Conservation (phyloP, 1,140 invertebrate species). For the Aplysia californica region DNA sequence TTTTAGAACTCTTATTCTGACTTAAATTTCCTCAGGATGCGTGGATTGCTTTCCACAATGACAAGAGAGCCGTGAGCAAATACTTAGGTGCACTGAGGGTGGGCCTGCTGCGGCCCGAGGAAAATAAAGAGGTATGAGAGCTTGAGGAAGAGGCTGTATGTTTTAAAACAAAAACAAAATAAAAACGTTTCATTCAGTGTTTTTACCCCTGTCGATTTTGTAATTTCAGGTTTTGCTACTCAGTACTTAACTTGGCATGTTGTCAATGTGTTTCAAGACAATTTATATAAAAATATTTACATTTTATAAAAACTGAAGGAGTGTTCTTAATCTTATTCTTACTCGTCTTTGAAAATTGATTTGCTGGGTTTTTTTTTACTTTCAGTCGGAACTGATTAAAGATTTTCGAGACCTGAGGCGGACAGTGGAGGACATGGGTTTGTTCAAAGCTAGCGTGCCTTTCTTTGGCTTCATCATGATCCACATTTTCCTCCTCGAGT, state of each 20-base stretch:
- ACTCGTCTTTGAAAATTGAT: no score
- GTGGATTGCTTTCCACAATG: slow-evolving; percentile 61
- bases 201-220: no score
- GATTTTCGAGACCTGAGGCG: slow-evolving; percentile 58
- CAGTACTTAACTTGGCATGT: no score
- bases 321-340: no score
- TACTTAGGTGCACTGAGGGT: slow-evolving; percentile 57
- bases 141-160: no score
- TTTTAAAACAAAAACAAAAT: no score
- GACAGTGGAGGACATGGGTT: slow-evolving; percentile 52
- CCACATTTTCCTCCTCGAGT: slow-evolving; percentile 61
- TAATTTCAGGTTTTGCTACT: no score
- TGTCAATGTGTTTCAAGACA: no score
- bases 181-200: no score
- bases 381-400: slow-evolving; percentile 51
- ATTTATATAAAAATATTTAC: no score
- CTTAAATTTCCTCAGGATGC: slow-evolving; percentile 59
- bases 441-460: slow-evolving; percentile 56
- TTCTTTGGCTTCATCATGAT: slow-evolving; percentile 55
- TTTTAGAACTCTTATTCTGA: no score
- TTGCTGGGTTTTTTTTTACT: slow-evolving; percentile 22
- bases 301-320: no score
- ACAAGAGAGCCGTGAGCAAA: slow-evolving; percentile 55
- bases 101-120: slow-evolving; percentile 45
- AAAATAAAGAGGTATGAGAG: slow-evolving; percentile 30